Base-by-base conservation (phyloP, 2,797 vertebrate species). In the Epinephelus coioides region DNA sequence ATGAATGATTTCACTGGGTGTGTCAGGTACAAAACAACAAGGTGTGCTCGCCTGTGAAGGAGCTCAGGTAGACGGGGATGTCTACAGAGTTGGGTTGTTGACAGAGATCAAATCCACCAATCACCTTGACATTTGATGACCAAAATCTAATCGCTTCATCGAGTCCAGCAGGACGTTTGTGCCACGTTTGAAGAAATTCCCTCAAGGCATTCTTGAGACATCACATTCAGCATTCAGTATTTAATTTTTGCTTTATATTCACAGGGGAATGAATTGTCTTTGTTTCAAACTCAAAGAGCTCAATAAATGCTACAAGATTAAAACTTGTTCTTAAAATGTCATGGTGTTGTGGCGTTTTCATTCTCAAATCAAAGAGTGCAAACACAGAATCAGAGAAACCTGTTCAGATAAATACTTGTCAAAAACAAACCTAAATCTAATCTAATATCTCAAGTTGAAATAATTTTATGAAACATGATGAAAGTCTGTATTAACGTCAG, bases 401-500 rank as follows among this genome's bases (percentile, higher is more conserved):
- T 34, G 34, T 34, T 34, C 7, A 30, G 5, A 30, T 30, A 30
- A 30, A 30, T 30, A 6, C 27, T 30, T 30, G 27, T 0, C 5
- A 30, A 30, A 27, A 30, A 30, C 27, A 30, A 30, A 30, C 27
- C 27, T 30, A 30, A 47, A 17, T 17, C 46, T 6, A 17, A 46
- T 46, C 14, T 15, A 46, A 34, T 34, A 8, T 34, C 7, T 34
- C 12, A 66, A 27, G 2, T 2, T 43, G 10, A 60, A 69, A 77
- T 27, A 18, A 69, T 1, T 50, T 14, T 18, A 25, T 63, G 12
- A 78, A 50, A 46, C 15, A 56, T 1, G 15, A 61, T 4, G 1
- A 18, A 70, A 38, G 8, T 57, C 8, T 72, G 27, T 34, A 59
- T 47, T 64, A 40, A 62, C 6, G 38, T 72, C n/a, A 81, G 30